Evolutionary conservation across 2,888 invertebrate species (phyloP).

Genomic region (Cephalotes varians): DNA sequence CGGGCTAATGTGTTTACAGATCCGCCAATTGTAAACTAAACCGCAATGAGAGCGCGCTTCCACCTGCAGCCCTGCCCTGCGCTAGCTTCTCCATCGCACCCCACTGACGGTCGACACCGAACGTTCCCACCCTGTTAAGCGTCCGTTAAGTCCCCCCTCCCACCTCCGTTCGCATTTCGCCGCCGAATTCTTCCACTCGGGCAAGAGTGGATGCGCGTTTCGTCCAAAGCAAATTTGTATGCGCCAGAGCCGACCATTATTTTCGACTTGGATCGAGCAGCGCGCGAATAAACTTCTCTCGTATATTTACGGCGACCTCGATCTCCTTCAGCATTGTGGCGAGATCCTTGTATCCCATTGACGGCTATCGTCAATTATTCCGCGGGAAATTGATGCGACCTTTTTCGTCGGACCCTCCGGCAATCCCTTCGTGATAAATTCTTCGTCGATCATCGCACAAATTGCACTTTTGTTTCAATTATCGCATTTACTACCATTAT

Average conservation of each 20-base stretch:
- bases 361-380: constrained; percentile 3
- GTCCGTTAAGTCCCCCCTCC: neutral
- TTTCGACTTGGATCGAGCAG: constrained; percentile 30
- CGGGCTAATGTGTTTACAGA: constrained; percentile 72
- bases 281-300: constrained; percentile 28
- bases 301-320: constrained; percentile 9
- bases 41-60: constrained; percentile 53
- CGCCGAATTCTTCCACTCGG: constrained; percentile 51
- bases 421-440: neutral
- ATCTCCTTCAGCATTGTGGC: neutral
- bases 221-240: constrained; percentile 41
- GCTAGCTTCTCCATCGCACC: constrained; percentile 53
- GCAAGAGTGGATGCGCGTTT: constrained; percentile 43
- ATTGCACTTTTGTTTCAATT: constrained; percentile 22
- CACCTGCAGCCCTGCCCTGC: constrained; percentile 21
- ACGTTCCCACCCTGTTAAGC: constrained; percentile 6
- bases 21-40: constrained; percentile 68
- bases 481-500: neutral
- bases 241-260: constrained; percentile 33
- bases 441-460: neutral
- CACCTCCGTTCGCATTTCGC: neutral
- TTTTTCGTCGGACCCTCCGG: neutral
- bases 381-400: neutral
- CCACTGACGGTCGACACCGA: constrained; percentile 12
- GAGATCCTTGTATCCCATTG: constrained; percentile 15